Base-by-base conservation (phyloP, 2,888 invertebrate species). In the Macrosiphum euphorbiae region DNA sequence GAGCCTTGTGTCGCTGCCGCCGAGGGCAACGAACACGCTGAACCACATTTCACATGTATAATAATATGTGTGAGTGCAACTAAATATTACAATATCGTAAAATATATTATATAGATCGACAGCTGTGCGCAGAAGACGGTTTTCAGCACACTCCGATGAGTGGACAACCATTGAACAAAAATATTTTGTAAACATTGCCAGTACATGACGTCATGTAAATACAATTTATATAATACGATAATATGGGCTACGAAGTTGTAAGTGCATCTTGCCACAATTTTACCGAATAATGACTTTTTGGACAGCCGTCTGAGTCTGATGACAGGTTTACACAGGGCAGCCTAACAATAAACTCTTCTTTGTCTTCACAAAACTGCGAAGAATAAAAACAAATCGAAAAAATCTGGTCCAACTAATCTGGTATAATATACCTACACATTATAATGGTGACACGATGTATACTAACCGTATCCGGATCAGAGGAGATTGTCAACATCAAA, bases 11-110 rank as follows among this genome's bases (percentile, higher is more conserved):
- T 94, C 84, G 58, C 90, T 61, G 85, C 50, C 24, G 85, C 84
- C 55, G 85, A 85, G 93, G 85, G 90, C 93, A 85, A 89, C 61
- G 85, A 47, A 90, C 93, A 93, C 84, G 41, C 50, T 28, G 85
- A 44, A 44, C n/a, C 11, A n/a, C n/a, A 61, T 61, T 44, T 61
- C 78, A 78, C 78, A 78, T 41, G 24, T 55, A 52, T 55, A 35
- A 28, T 86, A 26, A 41, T 55, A 88, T 35, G 26, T 7, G 87
- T 8, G n/a, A n/a, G 16, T 44, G 3, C 50, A 28, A 86, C 86
- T 47, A 86, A 47, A 47, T 44, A 16, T 86, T 28, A 86, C 47
- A 78, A 78, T 78, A 41, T 86, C 26, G 10, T n/a, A 47, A 16
- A 86, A 47, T 28, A 86, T 28, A 16, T 26, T n/a, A 86, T 47